Conservation (phyloP, 2,113 vertebrate genomes). For the Petromus typicus region DNA sequence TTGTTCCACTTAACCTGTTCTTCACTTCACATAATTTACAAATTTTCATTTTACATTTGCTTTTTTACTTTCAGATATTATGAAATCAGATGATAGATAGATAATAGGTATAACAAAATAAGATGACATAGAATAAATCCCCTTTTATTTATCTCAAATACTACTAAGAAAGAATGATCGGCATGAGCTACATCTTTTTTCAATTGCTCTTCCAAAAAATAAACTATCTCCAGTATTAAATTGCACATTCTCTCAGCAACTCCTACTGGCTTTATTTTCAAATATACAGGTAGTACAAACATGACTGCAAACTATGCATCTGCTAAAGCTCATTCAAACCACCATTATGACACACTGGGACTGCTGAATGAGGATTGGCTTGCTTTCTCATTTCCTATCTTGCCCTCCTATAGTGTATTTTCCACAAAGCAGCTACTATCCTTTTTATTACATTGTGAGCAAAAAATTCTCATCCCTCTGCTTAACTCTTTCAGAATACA, state of each 20-base stretch:
- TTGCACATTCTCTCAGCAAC: neutral
- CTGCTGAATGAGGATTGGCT: conserved; percentile 31
- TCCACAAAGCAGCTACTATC: neutral
- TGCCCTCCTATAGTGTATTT: neutral
- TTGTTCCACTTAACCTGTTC: neutral
- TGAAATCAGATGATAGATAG: neutral
- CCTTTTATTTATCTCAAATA: neutral
- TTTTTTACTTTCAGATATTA: neutral
- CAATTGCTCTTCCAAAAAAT: neutral
- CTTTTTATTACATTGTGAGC: conserved; percentile 27
- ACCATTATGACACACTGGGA: neutral
- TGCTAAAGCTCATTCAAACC: neutral
- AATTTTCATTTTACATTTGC: neutral
- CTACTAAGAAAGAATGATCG: neutral
- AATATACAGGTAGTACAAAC: neutral
- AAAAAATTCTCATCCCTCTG: neutral
- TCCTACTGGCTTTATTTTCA: neutral
- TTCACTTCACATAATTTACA: neutral
- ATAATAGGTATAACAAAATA: neutral
- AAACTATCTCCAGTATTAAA: neutral
- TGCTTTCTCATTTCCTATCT: conserved; percentile 29
- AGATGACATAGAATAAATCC: neutral
- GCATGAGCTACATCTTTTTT: neutral
- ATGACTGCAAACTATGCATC: neutral
- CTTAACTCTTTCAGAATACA: neutral